These are phyloP conservation scores for Hoplostethus mediterraneus DNA, from an alignment of 2,797 vertebrate species.

Conservation along the genomic window DNA sequence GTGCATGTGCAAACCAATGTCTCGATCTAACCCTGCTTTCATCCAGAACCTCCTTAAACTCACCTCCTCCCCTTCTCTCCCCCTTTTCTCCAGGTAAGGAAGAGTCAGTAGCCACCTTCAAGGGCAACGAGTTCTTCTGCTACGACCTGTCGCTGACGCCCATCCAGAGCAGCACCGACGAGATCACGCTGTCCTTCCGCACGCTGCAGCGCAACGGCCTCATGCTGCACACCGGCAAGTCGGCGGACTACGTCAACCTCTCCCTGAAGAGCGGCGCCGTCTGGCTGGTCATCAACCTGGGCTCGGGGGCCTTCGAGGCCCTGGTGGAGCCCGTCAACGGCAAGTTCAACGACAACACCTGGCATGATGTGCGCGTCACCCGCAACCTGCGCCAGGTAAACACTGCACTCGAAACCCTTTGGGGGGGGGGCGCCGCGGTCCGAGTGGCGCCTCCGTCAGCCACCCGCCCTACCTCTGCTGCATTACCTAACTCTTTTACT, in stretches of 20 bases:
- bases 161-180: constrained; percentile 97
- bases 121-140: constrained; percentile 97
- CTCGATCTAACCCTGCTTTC: too few relatives aligned
- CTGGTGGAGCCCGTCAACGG: constrained; percentile 96
- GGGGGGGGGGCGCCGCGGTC: constrained; percentile 26
- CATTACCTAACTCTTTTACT: constrained; percentile 11
- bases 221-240: constrained; percentile 96
- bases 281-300: constrained; percentile 97
- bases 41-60: background rate
- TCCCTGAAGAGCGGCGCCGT: constrained; percentile 95
- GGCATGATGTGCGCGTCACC: constrained; percentile 95
- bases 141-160: constrained; percentile 96
- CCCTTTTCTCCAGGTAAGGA: constrained; percentile 84
- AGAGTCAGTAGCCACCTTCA: constrained; percentile 95
- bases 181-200: constrained; percentile 95
- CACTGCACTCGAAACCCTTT: constrained; percentile 38
- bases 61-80: background rate
- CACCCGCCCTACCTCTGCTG: constrained; percentile 12
- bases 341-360: constrained; percentile 95
- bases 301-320: constrained; percentile 95
- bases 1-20: too few relatives aligned
- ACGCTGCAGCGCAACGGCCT: constrained; percentile 94
- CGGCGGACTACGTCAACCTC: constrained; percentile 96
- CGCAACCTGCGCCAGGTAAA: constrained; percentile 98
- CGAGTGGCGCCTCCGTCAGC: constrained; percentile 30